Evolutionary conservation across 2,888 invertebrate genomes (phyloP), one percentile per base, ranked within the genome.

Genomic region (Argyresthia albistria): DNA sequence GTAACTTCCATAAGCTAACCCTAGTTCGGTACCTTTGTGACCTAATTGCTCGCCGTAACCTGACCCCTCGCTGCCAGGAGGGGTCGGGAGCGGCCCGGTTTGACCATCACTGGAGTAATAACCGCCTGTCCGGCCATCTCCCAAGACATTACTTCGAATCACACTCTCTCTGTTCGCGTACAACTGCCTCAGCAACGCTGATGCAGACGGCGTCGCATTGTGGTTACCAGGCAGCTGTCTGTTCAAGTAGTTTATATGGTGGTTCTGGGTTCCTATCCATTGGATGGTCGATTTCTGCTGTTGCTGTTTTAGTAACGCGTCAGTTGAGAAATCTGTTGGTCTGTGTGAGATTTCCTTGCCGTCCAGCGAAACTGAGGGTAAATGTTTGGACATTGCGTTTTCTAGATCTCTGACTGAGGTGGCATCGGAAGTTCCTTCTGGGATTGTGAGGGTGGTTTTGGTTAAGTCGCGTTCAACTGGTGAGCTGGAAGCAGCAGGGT

Each of bases 131-230:
- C 87, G 70, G 4, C 87, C 87, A 53, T 87, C 87, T 16, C 87
- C 83, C 57, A 87, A 67, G 60, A 86, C 95, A 64, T 96, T 97
- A 36, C 97, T 97, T 37, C 98, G 90, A 61, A 98, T 98, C 11
- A 98, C 98, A 69, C 97, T 97, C 77, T 98, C 98, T 46, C 98
- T 90, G 69, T 96, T 97, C 12, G 96, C 96, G 73, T 97, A 97
- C 1, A 98, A 88, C 71, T 97, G 97, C 35, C 97, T 89, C 8
- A 98, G 82, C 15, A 98, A 88, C 0, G 97, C 96, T 0, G 97
- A 95, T 0, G 97, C 97, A 2, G 25, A 25, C 0, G 97, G 96
- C 57, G 97, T 90, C 0, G 91, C 89, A 11, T 88, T 80, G 61
- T 90, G 90, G 57, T 81, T 69, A 50, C 80, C 69, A 62, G 90